Evolutionary conservation across 2,888 invertebrate species (phyloP), one percentile per base, ranked within the genome.

Genomic region (Lacanobia wlatinum): DNA sequence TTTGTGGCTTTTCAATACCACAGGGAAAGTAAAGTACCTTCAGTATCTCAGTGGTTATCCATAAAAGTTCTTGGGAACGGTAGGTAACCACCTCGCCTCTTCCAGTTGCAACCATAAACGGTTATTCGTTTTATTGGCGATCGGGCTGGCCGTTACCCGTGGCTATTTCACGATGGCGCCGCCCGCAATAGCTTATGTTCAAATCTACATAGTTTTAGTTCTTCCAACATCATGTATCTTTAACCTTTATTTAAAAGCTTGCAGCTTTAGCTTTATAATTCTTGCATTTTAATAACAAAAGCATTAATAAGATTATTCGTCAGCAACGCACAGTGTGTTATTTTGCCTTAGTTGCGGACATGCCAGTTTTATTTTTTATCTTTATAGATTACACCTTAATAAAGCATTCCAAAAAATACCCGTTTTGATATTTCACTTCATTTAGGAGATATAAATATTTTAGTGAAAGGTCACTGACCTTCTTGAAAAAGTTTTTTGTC

Each of bases 121-220:
- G 89, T 88, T 88, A 89, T 87, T 81, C 73, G 85, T 88, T 90
- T 90, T 90, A 91, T 89, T 88, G 83, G 84, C 83, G 80, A 88
- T 87, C 82, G 82, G 80, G 73, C 75, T 82, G 74, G 87, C 90
- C 88, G 88, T 90, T 90, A 88, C 69, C 75, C 40, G 79, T 69
- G 73, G 84, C 78, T 74, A 87, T 87, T 87, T 84, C 86, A 84
- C 66, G 66, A 82, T 83, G 80, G 85, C 77, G 79, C 86, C 81
- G 82, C 79, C 74, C 59, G 66, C 67, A 58, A 66, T 80, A 60
- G 50, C 34, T 71, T 59, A 70, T 59, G 80, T 82, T 68, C 70
- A 73, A 66, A 80, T 70, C 64, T 75, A 69, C 63, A 71, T 77
- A 69, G 43, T 75, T 53, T 64, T n/a, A n/a, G n/a, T n/a, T n/a